phyloP scores from a whole-genome alignment of 2,797 vertebrate genomes.

The Pyrocephalus nanus region DNA sequence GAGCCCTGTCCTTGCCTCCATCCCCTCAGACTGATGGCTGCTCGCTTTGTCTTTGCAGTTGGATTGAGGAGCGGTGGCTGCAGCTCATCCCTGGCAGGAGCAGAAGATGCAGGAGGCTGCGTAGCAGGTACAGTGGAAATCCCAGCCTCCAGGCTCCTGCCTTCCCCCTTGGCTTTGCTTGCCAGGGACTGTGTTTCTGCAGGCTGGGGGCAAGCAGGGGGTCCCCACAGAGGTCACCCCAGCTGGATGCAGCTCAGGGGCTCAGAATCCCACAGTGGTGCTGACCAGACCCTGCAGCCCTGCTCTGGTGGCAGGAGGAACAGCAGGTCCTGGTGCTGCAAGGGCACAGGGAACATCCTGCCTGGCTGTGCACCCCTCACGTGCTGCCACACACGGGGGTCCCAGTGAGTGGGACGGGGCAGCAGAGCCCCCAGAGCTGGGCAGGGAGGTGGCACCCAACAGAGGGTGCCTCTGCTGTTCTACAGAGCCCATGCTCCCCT shows the following conservation, averaged over 20 bases:
- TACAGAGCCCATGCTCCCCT: background rate
- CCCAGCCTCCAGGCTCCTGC: background rate
- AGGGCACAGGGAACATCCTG: background rate
- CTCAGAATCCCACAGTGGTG: background rate
- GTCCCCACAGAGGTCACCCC: background rate
- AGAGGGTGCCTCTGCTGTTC: background rate
- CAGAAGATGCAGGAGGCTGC: conserved; percentile 32
- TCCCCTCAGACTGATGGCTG: background rate
- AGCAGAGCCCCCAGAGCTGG: background rate
- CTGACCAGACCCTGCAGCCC: background rate
- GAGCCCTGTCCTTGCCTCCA: background rate
- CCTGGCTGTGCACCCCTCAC: background rate
- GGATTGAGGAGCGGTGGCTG: background rate
- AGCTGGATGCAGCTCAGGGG: background rate
- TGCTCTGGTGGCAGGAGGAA: background rate
- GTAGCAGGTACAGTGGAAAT: background rate
- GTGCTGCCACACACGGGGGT: background rate
- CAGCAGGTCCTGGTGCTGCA: background rate
- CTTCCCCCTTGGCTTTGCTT: background rate
- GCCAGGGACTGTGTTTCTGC: fast-evolving
- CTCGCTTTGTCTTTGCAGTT: conserved; percentile 1
- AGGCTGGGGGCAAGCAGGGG: background rate
- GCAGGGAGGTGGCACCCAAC: background rate
- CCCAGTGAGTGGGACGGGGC: fast-evolving
- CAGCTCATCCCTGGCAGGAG: background rate